Evolutionary conservation across 2,113 vertebrate species (phyloP), one percentile per base, ranked within the genome.

Genomic region (Takifugu bimaculatus): DNA sequence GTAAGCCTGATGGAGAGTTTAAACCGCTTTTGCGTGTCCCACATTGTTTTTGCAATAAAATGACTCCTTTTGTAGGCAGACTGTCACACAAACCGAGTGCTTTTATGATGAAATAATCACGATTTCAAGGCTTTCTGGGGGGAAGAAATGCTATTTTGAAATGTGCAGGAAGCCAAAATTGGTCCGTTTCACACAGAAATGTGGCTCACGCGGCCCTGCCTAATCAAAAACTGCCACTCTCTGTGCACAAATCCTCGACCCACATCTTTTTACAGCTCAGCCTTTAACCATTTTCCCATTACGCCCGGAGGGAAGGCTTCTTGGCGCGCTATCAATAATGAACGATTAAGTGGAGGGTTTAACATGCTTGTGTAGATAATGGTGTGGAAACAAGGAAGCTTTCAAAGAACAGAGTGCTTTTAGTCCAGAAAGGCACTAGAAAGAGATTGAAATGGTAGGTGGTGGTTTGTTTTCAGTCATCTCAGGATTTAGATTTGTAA

Each of bases 381-480:
- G 60, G 77, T 26, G 6, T 42, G 57, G 54, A 81, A 77, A 72
- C 58, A 39, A 75, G 57, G 59, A 78, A 55, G 75, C 68, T 80
- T 81, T 87, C 54, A 83, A 81, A 80, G 77, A 81, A 73, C 68
- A 51, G 52, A 65, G 62, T 67, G 82, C 84, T 83, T 84, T 85
- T 64, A 78, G 54, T 47, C 0, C 29, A 63, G 45, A 77, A 83
- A 80, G 26, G 54, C 69, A 69, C 20, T 10, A 59, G 57, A 59
- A 72, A 56, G 60, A 75, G 61, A 27, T 20, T 25, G n/a, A 26
- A 1, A 13, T 43, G 51, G 28, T 26, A 59, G n/a, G n/a, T 13
- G 29, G 45, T 25, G 26, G 39, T 67, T 44, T 25, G 32, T 51
- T 32, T 62, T 14, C 13, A 15, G 45, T 48, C 2, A 13, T 15